Evolutionary conservation across 2,797 vertebrate genomes (phyloP).

Genomic region (Pangasius djambal): DNA sequence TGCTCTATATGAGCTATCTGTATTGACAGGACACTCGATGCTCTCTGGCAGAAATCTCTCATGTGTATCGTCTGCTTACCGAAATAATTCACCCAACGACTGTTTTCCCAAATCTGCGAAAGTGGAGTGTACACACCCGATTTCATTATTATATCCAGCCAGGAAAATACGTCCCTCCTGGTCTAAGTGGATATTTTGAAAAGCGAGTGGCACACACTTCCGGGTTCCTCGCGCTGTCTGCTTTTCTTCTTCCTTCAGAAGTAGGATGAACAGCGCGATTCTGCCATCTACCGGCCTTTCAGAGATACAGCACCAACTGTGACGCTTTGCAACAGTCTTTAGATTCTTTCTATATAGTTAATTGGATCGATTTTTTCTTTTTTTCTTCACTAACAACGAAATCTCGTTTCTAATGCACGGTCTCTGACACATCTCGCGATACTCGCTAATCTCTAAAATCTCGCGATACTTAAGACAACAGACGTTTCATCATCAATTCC

Average conservation of each 20-base stretch:
- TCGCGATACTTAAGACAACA: not conserved
- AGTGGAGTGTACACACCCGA: not conserved
- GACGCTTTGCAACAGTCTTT: not conserved
- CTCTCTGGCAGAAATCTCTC: not conserved
- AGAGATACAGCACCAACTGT: not conserved
- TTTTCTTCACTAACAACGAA: not conserved
- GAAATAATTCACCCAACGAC: not conserved
- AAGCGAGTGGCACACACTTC: slow-evolving; percentile 40
- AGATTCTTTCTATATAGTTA: not conserved
- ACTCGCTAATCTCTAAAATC: too few relatives aligned
- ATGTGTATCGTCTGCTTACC: slow-evolving; percentile 11
- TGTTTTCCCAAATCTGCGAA: not conserved
- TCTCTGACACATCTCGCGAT: not conserved
- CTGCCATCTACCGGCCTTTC: slow-evolving; percentile 26
- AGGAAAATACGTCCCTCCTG: not conserved
- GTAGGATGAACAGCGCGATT: not conserved
- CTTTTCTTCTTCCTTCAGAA: slow-evolving; percentile 26
- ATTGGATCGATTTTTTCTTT: not conserved
- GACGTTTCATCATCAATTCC: not conserved
- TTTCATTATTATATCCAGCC: slow-evolving; percentile 18
- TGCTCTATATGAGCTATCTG: not conserved
- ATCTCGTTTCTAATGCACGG: not conserved
- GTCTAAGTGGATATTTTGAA: not conserved
- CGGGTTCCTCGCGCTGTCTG: slow-evolving; percentile 23
- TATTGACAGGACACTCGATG: slow-evolving; percentile 14